A percentile compares a stretch with the other conserved stretches of the same genome.
These are phyloP conservation scores for Hippocampus barbouri DNA, from an alignment of 2,113 vertebrate genomes.

Conservation along the genomic window DNA sequence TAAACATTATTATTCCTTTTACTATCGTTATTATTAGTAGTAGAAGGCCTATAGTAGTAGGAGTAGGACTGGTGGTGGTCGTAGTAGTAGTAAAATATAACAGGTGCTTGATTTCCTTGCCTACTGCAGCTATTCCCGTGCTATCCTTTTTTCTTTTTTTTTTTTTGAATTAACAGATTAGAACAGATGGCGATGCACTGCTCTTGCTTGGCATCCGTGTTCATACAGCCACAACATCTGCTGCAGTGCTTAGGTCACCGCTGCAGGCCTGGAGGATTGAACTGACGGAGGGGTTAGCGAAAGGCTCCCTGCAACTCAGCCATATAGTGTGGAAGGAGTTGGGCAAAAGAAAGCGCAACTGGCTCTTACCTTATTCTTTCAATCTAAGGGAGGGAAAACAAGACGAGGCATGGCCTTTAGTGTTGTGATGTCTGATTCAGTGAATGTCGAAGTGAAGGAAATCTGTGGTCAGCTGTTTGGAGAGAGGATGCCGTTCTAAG, in stretches of 20 bases:
- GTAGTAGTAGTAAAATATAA: background rate
- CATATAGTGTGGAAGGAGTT: slow-evolving; percentile 17
- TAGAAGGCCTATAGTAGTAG: background rate
- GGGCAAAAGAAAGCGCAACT: slow-evolving; percentile 16
- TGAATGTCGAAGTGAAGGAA: slow-evolving; percentile 14
- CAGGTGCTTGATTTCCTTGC: background rate
- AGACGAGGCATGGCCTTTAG: background rate
- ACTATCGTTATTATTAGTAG: background rate
- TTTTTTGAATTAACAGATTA: slow-evolving; percentile 56
- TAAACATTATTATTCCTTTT: background rate
- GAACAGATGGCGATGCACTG: slow-evolving; percentile 53
- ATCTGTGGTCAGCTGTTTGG: slow-evolving; percentile 13
- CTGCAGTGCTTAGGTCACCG: slow-evolving; percentile 25
- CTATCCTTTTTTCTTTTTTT: background rate
- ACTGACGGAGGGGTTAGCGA: slow-evolving; percentile 45
- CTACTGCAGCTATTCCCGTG: slow-evolving; percentile 8
- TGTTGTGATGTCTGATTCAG: slow-evolving; percentile 18
- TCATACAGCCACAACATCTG: slow-evolving; percentile 60
- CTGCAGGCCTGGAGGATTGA: slow-evolving; percentile 45
- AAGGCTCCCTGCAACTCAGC: slow-evolving; percentile 13
- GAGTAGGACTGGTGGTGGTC: no score
- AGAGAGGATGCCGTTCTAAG: slow-evolving; percentile 36
- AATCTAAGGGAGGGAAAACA: background rate
- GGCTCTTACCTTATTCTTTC: slow-evolving; percentile 14
- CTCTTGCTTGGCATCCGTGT: slow-evolving; percentile 51